A percentile compares a stretch with the other conserved stretches of the same genome.
Conservation (phyloP, 1,140 invertebrate species). For the Euschistus heros region DNA sequence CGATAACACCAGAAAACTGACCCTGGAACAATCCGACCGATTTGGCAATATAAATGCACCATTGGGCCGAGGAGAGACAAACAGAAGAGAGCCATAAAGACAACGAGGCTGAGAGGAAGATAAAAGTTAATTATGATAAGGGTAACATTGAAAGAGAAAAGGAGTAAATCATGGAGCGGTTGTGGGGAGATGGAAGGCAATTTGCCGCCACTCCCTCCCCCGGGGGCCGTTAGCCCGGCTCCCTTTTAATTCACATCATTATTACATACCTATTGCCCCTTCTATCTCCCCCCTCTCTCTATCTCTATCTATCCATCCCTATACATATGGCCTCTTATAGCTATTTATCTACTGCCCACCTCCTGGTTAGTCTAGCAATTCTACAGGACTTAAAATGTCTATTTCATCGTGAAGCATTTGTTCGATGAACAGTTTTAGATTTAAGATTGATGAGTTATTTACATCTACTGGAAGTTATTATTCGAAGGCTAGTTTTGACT, state of each 20-base stretch:
- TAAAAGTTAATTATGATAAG: constrained; percentile 10
- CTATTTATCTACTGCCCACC: background rate
- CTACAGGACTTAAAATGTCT: too few relatives aligned
- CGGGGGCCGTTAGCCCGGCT: background rate
- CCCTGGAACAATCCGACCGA: too few relatives aligned
- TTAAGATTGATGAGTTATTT: too few relatives aligned
- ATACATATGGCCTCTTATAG: background rate
- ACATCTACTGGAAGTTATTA: too few relatives aligned
- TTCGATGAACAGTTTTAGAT: too few relatives aligned
- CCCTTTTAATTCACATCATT: background rate
- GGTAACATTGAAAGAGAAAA: constrained; percentile 1
- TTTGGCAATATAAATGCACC: background rate
- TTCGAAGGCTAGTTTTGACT: too few relatives aligned
- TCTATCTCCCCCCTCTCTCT: too few relatives aligned
- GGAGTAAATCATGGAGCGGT: constrained; percentile 6
- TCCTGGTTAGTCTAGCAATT: too few relatives aligned
- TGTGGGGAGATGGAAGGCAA: too few relatives aligned
- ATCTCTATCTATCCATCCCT: too few relatives aligned
- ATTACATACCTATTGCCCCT: background rate
- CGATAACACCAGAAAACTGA: too few relatives aligned
- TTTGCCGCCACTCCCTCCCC: background rate
- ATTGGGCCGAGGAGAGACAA: background rate
- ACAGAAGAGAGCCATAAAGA: background rate
- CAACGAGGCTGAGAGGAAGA: background rate
- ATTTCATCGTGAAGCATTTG: too few relatives aligned